Evolutionary conservation across 2,797 vertebrate genomes (phyloP), one percentile per base, ranked within the genome.

Genomic region (Antrozous pallidus): DNA sequence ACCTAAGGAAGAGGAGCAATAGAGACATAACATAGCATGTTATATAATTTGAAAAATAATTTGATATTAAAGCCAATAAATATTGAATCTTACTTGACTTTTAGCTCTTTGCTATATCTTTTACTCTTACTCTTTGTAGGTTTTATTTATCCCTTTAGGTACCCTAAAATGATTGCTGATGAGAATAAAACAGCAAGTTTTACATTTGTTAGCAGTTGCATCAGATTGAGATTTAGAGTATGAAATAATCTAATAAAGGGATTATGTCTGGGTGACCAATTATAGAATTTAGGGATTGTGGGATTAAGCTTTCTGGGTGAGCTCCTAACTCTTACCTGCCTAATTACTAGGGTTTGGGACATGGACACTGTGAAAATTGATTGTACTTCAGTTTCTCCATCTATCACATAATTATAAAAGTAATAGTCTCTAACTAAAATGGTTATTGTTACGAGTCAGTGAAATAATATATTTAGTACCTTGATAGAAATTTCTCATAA

Each of bases 31-130:
- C 2, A 75, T 6, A 70, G 3, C 4, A 20, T 40, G 18, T 8
- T 38, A 85, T 73, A n/a, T 74, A 38, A 42, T 22, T 63, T 80
- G n/a, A 67, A 87, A 90, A 51, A 51, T n/a, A 67, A 71, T 54
- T 10, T 38, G 12, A 80, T 47, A 61, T 38, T 28, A 51, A 90
- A 56, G 2, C 2, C 13, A 90, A 63, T 20, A 49, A 49, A 31
- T 40, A 11, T 24, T 22, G 22, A 47, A 28, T 42, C 7, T 87
- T 56, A 3, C 7, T 92, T 92, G 8, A 42, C 31, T 47, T 69
- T 83, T 24, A 13, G 20, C 3, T 87, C 54, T 47, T 79, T 82
- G 4, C 11, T 42, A 0, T 56, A 33, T 58, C 8, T 71, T 61
- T 3, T 8, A 61, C 9, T 71, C 8, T 70, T n/a, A 84, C 8